These are phyloP conservation scores for Zoanthus sociatus DNA, from an alignment of 92 coral and sea anemone species.

Conservation along the genomic window DNA sequence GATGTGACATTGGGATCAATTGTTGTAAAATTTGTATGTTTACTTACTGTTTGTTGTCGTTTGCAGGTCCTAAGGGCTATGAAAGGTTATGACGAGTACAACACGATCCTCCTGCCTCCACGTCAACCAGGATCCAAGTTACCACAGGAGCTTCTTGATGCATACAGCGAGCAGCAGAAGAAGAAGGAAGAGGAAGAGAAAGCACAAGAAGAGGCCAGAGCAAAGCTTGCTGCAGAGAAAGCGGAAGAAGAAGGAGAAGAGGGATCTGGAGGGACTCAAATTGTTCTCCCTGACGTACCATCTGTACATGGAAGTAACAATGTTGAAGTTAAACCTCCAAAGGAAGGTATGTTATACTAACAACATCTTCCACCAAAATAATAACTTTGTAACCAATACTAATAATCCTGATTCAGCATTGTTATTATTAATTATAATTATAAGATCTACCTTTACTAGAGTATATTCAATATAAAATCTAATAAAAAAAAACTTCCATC, in stretches of 20 bases:
- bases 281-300: constrained; percentile 64
- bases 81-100: constrained; percentile 99
- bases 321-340: constrained; percentile 1
- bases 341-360: constrained; percentile 17
- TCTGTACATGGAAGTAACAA: constrained; percentile 53
- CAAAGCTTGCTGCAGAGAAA: constrained; percentile 70
- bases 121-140: constrained; percentile 90
- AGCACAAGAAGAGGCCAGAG: constrained; percentile 83
- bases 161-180: constrained; percentile 85
- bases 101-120: constrained; percentile 95
- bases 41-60: neutral
- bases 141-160: constrained; percentile 81
- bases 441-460: too few species aligned
- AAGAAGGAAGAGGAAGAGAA: constrained; percentile 91
- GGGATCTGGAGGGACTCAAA: constrained; percentile 48
- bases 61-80: constrained; percentile 88
- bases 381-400: too few species aligned
- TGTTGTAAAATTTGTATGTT: neutral
- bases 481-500: too few species aligned
- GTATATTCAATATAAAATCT: too few species aligned
- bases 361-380: neutral
- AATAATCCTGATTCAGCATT: too few species aligned
- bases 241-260: constrained; percentile 65
- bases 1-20: too few species aligned
- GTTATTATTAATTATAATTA: too few species aligned